phyloP scores from a whole-genome alignment of 2,797 vertebrate genomes.

The Pachyuromys duprasi region DNA sequence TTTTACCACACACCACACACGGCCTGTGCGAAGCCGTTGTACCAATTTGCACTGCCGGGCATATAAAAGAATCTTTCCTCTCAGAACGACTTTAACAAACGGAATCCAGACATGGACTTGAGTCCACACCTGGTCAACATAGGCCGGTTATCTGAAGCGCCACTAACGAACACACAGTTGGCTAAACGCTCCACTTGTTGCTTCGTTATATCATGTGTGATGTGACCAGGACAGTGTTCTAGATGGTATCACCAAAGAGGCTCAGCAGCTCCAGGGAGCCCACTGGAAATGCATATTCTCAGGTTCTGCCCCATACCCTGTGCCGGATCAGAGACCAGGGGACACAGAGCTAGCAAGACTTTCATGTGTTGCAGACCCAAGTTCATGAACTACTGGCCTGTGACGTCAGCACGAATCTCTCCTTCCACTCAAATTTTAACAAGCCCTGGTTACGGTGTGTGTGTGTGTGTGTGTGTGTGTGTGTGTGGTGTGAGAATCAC shows the following conservation, averaged over 20 bases:
- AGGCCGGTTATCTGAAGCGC: neutral
- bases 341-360: neutral
- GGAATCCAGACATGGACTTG: conserved; percentile 23
- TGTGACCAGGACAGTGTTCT: neutral
- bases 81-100: neutral
- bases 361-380: neutral
- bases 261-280: neutral
- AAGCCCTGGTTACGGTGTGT: neutral
- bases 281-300: neutral
- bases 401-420: neutral
- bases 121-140: neutral
- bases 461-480: no score
- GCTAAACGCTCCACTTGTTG: neutral
- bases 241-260: neutral
- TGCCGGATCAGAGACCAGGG: neutral
- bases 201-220: neutral
- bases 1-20: neutral
- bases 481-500: neutral
- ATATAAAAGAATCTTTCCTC: neutral
- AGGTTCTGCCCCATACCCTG: neutral
- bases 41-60: neutral
- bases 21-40: conserved; percentile 2
- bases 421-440: neutral
- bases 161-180: neutral
- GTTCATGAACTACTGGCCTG: neutral